phyloP scores from a whole-genome alignment of 2,797 vertebrate species.

The Enteromius thamalakanensis region DNA sequence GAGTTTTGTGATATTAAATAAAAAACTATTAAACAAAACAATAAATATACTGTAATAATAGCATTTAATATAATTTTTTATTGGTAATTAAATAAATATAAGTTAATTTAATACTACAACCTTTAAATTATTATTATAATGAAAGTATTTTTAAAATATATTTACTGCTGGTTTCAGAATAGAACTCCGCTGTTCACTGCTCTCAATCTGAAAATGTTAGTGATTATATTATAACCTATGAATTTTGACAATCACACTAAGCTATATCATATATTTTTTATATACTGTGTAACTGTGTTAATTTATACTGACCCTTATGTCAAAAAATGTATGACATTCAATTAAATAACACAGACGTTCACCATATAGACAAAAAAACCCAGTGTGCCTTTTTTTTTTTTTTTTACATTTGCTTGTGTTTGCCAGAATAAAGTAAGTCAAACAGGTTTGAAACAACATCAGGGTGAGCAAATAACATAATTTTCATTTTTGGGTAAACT shows the following conservation, averaged over 20 bases:
- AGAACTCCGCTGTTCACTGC: not conserved
- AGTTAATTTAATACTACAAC: not conserved
- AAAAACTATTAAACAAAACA: not conserved
- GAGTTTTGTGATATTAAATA: not conserved
- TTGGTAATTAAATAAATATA: not conserved
- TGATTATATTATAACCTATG: not conserved
- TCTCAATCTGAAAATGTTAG: not conserved
- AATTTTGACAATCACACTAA: not conserved
- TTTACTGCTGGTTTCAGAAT: not conserved
- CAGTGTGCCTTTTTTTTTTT: not conserved
- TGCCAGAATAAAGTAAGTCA: not conserved
- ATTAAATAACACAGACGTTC: not conserved
- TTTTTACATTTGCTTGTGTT: not conserved
- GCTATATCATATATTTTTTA: not conserved
- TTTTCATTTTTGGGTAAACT: constrained; percentile 2
- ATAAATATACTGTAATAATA: not conserved
- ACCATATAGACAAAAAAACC: not conserved
- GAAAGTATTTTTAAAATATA: not conserved
- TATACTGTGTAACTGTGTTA: not conserved
- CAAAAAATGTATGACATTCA: not conserved
- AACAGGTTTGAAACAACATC: not conserved
- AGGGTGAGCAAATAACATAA: not conserved
- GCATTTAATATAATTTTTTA: not conserved
- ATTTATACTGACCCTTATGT: not conserved
- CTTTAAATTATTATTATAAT: not conserved